Conservation (phyloP, 2,113 vertebrate genomes). For the Seriola aureovittata region DNA sequence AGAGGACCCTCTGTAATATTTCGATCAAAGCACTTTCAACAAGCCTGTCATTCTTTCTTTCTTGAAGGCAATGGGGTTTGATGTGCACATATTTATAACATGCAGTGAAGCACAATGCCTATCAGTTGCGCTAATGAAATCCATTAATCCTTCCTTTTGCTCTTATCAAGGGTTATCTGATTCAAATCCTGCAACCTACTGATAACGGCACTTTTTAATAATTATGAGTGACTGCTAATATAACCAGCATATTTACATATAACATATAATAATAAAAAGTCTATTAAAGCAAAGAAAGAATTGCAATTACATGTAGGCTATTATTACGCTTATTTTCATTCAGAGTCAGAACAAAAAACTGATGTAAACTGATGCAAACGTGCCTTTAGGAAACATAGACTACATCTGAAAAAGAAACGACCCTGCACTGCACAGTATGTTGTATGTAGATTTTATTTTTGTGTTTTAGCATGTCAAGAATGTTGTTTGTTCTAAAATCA, state of each 20-base stretch:
- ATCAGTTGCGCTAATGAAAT: conserved; percentile 45
- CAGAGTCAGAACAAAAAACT: neutral
- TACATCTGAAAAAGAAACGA: conserved; percentile 4
- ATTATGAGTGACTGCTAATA: conserved; percentile 32
- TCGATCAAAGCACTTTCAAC: conserved; percentile 19
- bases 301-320: neutral
- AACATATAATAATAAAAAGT: conserved; percentile 17
- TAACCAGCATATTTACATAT: conserved; percentile 41
- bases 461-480: conserved; percentile 36
- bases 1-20: neutral
- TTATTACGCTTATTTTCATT: neutral
- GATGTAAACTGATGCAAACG: conserved; percentile 1
- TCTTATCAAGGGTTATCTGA: conserved; percentile 41
- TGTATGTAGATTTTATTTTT: conserved; percentile 16
- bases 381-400: conserved; percentile 22
- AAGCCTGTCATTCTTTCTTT: conserved; percentile 11
- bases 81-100: conserved; percentile 23
- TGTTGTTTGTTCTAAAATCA: conserved; percentile 63
- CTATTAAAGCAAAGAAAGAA: conserved; percentile 18
- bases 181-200: conserved; percentile 21
- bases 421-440: neutral
- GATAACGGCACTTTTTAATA: conserved; percentile 43
- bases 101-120: conserved; percentile 8
- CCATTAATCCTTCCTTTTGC: conserved; percentile 40
- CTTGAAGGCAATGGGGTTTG: neutral